Base-by-base conservation (phyloP, 2,113 vertebrate species). In the Mus spicilegus region DNA sequence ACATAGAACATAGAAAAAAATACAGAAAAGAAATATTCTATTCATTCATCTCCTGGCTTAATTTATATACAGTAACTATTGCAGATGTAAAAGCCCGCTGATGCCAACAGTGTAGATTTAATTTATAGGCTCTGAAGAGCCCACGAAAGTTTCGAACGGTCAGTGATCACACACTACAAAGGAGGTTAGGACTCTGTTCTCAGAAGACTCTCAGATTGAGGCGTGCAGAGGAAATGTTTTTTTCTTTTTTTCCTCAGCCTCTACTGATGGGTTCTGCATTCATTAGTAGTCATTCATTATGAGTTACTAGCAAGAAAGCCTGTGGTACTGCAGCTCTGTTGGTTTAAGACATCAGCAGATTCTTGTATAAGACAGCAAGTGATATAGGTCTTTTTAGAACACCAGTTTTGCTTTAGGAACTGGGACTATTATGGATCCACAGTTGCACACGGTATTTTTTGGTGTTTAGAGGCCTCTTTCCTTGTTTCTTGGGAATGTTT, bases 31-130 rank as follows among this genome's bases (percentile, higher is more conserved):
- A 89, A 65, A 56, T n/a, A 42, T 3, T 93, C 20, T 78, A 28
- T 76, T 33, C 0, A 46, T 65, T 20, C 0, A 36, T 69, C 67
- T 36, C 22, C 14, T 20, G 80, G 20, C 67, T 81, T 69, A 46
- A 54, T 72, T 89, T 95, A 91, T 4, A 51, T 3, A 7, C 11
- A 61, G 42, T 42, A 70, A 70, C 46, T 42, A 69, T 54, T 93
- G 69, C 33, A 73, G 36, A 58, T 28, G 36, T 36, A 70, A 89
- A 91, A 84, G 54, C 58, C 19, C 73, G 13, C 36, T 63, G 12
- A 8, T 76, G 11, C 56, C 26, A 70, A 70, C 8, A 76, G 42
- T 94, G 95, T 91, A 87, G 63, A 51, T 84, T 95, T 92, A 77
- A 78, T 89, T 90, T 94, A n/a, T 65, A 85, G 42, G 22, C 11